Conservation (phyloP, 2,113 vertebrate genomes). For the Puffinus mauretanicus region DNA sequence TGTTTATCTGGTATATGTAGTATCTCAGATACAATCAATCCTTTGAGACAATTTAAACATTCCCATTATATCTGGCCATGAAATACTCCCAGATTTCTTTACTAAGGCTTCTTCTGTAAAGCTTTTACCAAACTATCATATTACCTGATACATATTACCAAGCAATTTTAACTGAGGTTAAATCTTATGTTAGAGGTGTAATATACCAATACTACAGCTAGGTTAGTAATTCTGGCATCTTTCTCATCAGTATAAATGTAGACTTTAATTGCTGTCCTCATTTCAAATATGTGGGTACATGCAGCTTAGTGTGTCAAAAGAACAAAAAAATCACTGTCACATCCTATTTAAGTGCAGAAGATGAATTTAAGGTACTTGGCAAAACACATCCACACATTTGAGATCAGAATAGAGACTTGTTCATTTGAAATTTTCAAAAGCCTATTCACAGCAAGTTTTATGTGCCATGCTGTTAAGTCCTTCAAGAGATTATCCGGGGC, state of each 20-base stretch:
- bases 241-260: not conserved
- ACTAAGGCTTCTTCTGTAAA: conserved; percentile 6
- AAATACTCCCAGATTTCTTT: conserved; percentile 31
- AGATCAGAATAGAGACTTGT: not conserved
- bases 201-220: not conserved
- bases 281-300: conserved; percentile 10
- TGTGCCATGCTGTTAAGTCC: not conserved
- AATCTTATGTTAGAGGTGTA: not conserved
- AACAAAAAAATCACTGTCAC: conserved; percentile 3
- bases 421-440: not conserved
- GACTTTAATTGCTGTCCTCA: not conserved
- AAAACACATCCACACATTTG: not conserved
- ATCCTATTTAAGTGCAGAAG: not conserved
- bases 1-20: not conserved
- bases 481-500: not conserved
- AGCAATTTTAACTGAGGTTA: conserved; percentile 26
- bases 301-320: not conserved
- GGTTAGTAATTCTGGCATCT: not conserved
- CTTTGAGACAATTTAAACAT: conserved; percentile 13
- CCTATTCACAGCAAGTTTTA: not conserved
- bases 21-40: not conserved
- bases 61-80: not conserved
- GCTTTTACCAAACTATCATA: conserved; percentile 33
- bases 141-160: not conserved
- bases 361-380: not conserved